phyloP scores from a whole-genome alignment of 2,797 vertebrate species.

The Hemibagrus guttatus region DNA sequence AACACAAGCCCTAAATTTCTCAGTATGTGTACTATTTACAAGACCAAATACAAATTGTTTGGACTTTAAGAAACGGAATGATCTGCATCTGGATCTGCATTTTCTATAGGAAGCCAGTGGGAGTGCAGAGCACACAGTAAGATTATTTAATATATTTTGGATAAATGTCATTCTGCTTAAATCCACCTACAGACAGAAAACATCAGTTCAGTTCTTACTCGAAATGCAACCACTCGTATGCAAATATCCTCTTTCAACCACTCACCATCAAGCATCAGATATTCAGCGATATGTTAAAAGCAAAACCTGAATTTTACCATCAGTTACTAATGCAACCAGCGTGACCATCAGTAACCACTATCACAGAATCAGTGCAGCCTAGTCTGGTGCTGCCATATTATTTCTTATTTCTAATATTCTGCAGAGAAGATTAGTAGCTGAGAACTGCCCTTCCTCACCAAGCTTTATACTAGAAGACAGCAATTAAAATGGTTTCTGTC shows the following conservation, averaged over 20 bases:
- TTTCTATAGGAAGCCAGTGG: background rate
- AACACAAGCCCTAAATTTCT: background rate
- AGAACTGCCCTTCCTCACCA: background rate
- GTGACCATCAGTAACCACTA: background rate
- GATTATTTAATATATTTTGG: constrained; percentile 8
- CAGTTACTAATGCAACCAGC: constrained; percentile 37
- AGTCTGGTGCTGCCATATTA: background rate
- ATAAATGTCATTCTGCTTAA: constrained; percentile 16
- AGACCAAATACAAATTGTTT: background rate
- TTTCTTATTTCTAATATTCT: too few relatives aligned
- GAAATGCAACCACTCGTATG: constrained; percentile 59
- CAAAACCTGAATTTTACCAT: constrained; percentile 41
- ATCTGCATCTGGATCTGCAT: too few relatives aligned
- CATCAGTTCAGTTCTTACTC: constrained; percentile 27
- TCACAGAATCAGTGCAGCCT: constrained; percentile 3
- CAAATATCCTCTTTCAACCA: constrained; percentile 67
- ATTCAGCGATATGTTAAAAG: constrained; percentile 59
- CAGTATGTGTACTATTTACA: background rate
- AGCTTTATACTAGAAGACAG: background rate
- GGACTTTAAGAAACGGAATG: background rate
- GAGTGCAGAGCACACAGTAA: background rate
- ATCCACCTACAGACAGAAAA: constrained; percentile 9
- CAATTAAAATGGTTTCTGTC: background rate
- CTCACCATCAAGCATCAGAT: constrained; percentile 61
- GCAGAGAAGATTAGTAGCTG: background rate